Conservation (phyloP, 1,140 invertebrate genomes). For the Caenorhabditis brenneri region DNA sequence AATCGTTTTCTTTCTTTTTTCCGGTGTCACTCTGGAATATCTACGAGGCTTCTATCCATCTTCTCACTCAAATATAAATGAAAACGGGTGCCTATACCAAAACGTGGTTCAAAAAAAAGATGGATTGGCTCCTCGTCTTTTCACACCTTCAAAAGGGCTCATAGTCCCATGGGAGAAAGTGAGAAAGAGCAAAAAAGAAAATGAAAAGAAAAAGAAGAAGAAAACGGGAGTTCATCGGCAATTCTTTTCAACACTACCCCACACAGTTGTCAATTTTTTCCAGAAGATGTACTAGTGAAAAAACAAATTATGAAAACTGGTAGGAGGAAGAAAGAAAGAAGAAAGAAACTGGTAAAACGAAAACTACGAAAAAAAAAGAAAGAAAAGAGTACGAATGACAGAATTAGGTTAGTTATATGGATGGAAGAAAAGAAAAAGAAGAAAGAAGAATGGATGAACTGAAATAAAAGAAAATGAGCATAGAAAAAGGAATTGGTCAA, state of each 20-base stretch:
- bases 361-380: conserved; percentile 4
- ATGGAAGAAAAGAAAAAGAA: neutral
- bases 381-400: conserved; percentile 27
- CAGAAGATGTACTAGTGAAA: conserved; percentile 1
- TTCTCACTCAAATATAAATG: conserved; percentile 27
- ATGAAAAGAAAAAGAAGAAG: neutral
- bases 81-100: neutral
- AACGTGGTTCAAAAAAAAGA: neutral
- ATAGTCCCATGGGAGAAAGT: neutral
- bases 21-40: neutral
- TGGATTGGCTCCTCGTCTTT: neutral
- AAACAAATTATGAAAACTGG: conserved; percentile 25
- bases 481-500: conserved; percentile 14
- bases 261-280: neutral
- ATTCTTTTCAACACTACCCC: conserved; percentile 4
- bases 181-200: neutral
- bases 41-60: neutral
- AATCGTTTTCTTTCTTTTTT: neutral
- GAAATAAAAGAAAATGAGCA: neutral
- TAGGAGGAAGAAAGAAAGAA: neutral
- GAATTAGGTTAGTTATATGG: conserved; percentile 37
- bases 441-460: neutral
- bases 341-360: conserved; percentile 11
- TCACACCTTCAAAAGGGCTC: conserved; percentile 8
- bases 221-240: neutral